Percentiles rank a stretch among this genome's conserved stretches.
Evolutionary conservation across 35 echinoderm and acorn worm species (phyloP).

Genomic region (Heliocidaris erythrogramma): DNA sequence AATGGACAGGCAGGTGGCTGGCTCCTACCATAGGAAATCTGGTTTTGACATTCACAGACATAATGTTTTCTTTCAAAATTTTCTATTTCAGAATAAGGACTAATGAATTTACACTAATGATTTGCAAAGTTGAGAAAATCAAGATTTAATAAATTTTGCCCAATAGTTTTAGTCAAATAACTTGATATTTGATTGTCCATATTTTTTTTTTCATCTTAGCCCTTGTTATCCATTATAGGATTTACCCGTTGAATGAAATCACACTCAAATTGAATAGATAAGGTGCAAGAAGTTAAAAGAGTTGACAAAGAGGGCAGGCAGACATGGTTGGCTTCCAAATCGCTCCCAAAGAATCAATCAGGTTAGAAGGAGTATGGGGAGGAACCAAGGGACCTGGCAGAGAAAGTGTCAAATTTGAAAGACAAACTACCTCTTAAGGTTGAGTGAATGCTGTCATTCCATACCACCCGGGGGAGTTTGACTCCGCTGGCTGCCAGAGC

Average conservation of each 20-base stretch:
- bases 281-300: neutral
- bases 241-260: neutral
- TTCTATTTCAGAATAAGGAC: neutral
- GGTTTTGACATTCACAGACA: neutral
- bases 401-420: neutral
- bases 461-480: neutral
- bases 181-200: neutral
- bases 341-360: neutral
- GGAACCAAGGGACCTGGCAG: neutral
- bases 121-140: neutral
- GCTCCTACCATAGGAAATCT: neutral
- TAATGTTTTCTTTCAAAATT: neutral
- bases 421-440: neutral
- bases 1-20: too few relatives aligned
- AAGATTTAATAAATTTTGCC: neutral
- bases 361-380: neutral
- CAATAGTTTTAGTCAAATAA: neutral
- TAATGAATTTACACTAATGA: neutral
- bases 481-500: neutral
- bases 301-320: neutral
- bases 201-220: neutral
- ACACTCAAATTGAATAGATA: neutral
- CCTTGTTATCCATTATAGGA: neutral
- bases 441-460: conserved; percentile 23
- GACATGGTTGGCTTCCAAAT: neutral